Base-by-base conservation (phyloP, 2,888 invertebrate genomes). In the Nesidiocoris tenuis region DNA sequence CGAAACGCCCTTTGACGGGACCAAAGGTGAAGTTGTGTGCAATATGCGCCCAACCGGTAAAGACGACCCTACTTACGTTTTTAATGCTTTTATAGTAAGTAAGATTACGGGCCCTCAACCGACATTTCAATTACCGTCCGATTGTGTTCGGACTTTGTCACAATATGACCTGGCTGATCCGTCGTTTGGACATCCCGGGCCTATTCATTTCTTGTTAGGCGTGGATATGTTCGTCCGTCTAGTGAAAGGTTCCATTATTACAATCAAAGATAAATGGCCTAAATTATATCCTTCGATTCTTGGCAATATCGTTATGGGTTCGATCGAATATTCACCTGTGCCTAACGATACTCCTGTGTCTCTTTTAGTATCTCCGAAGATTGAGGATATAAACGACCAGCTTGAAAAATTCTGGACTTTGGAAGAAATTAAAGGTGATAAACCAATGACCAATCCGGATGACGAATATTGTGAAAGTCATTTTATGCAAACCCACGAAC, bases 81-180 rank as follows among this genome's bases (percentile, higher is more conserved):
- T 65, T 23, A 59, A 68, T 7, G 77, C 75, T 19, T 2, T 77
- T 3, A 70, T 77, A 9, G 68, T 75, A 16, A 63, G 19, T 1
- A 75, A 19, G 54, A 75, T 77, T 17, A 61, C 75, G 1, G 18
- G 63, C 1, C 61, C 23, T 64, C n/a, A 75, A 23, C 75, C 77
- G 2, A 61, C 57, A 1, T 24, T n/a, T 59, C 17, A n/a, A 9
- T 18, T 77, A 18, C 75, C 75, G 1, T n/a, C 57, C 18, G 22
- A 16, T 1, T 25, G 61, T 9, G 19, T 56, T 22, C n/a, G 5
- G 16, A 2, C n/a, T 18, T 76, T 25, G 17, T 22, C 61, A 1
- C 17, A 61, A 1, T 59, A 17, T 71, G 57, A 68, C 12, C 57
- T 77, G 12, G 19, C 66, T 12, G 66, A 66, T 66, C 66, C 23